Evolutionary conservation across 2,888 invertebrate genomes (phyloP).

Genomic region (Augiades crinisus): DNA sequence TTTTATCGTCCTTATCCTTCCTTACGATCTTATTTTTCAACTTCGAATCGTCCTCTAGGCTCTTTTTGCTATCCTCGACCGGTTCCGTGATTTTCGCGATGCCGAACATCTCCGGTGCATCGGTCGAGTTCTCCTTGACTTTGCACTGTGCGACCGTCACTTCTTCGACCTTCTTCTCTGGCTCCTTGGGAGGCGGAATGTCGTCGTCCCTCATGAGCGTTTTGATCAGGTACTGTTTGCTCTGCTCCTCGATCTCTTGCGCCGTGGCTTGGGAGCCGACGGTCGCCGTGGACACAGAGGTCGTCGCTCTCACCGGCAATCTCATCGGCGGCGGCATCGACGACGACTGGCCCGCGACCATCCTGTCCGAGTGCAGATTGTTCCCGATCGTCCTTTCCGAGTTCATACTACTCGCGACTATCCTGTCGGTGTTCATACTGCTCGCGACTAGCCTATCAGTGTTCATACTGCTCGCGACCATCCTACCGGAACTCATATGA

Average conservation of each 20-base stretch:
- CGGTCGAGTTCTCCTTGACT: constrained; percentile 57
- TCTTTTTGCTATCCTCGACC: constrained; percentile 44
- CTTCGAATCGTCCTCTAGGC: constrained; percentile 44
- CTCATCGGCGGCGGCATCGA: constrained; percentile 67
- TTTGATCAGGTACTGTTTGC: constrained; percentile 92
- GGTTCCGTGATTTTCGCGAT: constrained; percentile 67
- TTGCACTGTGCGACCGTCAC: constrained; percentile 70
- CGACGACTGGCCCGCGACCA: constrained; percentile 32
- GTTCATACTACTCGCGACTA: constrained; percentile 23
- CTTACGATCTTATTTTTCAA: constrained; percentile 40
- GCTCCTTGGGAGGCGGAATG: constrained; percentile 84
- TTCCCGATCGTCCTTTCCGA: not conserved
- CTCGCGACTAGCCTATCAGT: not conserved
- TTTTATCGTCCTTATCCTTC: constrained; percentile 56
- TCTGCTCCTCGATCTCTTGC: constrained; percentile 84
- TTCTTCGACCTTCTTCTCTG: constrained; percentile 79
- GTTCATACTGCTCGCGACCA: not conserved
- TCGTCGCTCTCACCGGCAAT: constrained; percentile 51
- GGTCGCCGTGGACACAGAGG: constrained; percentile 63
- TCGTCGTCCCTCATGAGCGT: constrained; percentile 94
- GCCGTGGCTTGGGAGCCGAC: constrained; percentile 74
- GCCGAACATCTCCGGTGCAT: constrained; percentile 80
- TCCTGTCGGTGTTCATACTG: constrained; percentile 27
- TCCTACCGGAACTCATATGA: not conserved
- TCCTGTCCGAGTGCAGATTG: constrained; percentile 4